Conservation (phyloP, 2,888 invertebrate genomes). For the Macrophya annulata region DNA sequence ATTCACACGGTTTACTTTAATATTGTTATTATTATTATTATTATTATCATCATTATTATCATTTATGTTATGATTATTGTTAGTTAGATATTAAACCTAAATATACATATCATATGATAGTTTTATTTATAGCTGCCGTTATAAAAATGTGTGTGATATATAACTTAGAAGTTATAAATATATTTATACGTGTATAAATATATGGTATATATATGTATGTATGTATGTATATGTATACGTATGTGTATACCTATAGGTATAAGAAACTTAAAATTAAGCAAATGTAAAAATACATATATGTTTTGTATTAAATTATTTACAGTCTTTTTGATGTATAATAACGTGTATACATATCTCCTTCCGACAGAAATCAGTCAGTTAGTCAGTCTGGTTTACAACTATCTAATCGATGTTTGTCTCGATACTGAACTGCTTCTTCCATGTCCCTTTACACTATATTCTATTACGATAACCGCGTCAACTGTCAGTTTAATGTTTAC, state of each 20-base stretch:
- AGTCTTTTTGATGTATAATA: slow-evolving; percentile 8
- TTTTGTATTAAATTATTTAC: slow-evolving; percentile 30
- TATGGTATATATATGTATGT: background rate
- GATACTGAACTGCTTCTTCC: background rate
- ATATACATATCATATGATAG: slow-evolving; percentile 9
- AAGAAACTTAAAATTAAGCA: slow-evolving; percentile 10
- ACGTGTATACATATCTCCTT: background rate
- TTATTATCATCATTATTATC: background rate
- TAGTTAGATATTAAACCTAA: background rate
- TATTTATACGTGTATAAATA: background rate
- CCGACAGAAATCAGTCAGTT: slow-evolving; percentile 33
- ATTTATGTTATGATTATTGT: background rate
- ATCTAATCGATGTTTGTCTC: slow-evolving; percentile 47
- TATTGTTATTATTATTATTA: background rate
- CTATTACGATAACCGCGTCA: slow-evolving; percentile 29
- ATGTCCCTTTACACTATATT: background rate
- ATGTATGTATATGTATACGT: background rate
- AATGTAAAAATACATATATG: background rate
- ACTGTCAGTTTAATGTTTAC: slow-evolving; percentile 36
- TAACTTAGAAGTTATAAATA: background rate
- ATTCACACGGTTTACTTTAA: too few species aligned
- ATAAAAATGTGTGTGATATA: background rate
- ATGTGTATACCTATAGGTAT: background rate
- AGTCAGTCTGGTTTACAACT: slow-evolving; percentile 1
- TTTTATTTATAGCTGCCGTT: slow-evolving; percentile 33